These are phyloP conservation scores for Ostrea denselamellosa DNA, from an alignment of 1,140 invertebrate species.

Conservation along the genomic window DNA sequence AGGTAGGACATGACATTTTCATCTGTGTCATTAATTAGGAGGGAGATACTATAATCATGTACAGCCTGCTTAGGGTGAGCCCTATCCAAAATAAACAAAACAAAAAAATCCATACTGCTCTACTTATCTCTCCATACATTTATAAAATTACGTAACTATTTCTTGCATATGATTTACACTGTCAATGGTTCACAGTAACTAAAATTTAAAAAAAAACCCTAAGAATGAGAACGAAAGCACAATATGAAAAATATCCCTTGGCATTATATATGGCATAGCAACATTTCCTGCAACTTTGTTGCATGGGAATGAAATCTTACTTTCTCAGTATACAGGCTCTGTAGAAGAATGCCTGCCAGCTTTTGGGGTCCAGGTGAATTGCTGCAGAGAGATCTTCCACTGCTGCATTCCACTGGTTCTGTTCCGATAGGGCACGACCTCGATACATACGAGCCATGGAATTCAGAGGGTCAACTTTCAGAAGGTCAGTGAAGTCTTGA, in stretches of 20 bases:
- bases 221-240: not conserved
- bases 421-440: conserved; percentile 71
- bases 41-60: conserved; percentile 77
- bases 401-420: conserved; percentile 73
- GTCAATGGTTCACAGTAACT: no score
- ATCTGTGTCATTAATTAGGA: conserved; percentile 75
- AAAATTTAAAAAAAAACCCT: no score
- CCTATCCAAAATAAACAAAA: conserved; percentile 57
- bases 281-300: not conserved
- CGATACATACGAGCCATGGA: conserved; percentile 72
- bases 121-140: no score
- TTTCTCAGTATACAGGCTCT: conserved; percentile 73
- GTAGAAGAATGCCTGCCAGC: conserved; percentile 73
- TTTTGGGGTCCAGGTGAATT: conserved; percentile 71
- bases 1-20: conserved; percentile 76
- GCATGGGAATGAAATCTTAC: conserved; percentile 48
- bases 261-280: no score
- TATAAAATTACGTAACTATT: no score
- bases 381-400: conserved; percentile 76
- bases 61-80: conserved; percentile 75
- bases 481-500: conserved; percentile 76
- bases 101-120: no score
- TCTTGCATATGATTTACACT: no score
- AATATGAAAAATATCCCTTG: no score
- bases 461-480: conserved; percentile 74